Conservation (phyloP, 2,113 vertebrate species). For the Stercorarius parasiticus region DNA sequence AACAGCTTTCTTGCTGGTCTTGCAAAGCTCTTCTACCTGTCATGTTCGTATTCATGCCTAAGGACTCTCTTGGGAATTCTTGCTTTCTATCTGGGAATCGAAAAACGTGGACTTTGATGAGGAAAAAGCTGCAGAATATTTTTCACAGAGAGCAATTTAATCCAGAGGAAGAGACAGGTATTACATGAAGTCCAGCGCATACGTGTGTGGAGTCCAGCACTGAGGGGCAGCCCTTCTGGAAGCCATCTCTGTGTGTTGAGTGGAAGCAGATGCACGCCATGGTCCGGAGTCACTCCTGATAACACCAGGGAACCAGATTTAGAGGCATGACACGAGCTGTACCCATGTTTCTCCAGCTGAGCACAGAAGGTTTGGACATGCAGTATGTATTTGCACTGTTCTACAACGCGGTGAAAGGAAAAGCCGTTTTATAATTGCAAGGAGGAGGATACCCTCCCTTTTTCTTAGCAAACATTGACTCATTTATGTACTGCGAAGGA, state of each 20-base stretch:
- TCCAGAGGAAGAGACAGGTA: background rate
- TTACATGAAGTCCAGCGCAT: accelerated
- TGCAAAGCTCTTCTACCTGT: conserved; percentile 33
- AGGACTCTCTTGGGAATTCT: background rate
- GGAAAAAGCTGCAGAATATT: background rate
- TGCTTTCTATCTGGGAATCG: conserved; percentile 21
- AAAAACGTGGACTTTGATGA: background rate
- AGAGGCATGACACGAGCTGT: background rate
- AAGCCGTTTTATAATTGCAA: background rate
- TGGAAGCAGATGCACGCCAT: background rate
- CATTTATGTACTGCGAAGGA: background rate
- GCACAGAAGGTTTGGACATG: background rate
- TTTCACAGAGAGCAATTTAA: background rate
- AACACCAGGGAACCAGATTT: background rate
- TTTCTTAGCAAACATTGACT: background rate
- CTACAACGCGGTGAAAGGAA: background rate
- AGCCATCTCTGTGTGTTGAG: background rate
- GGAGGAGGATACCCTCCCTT: background rate
- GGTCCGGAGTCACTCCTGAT: background rate
- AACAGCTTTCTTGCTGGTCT: background rate
- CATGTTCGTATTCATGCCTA: background rate
- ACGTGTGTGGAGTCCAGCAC: background rate
- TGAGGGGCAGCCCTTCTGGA: background rate
- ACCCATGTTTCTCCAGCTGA: background rate
- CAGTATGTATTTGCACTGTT: background rate